Evolutionary conservation across 2,888 invertebrate species (phyloP), one percentile per base, ranked within the genome.

Genomic region (Syrista parreyssii): DNA sequence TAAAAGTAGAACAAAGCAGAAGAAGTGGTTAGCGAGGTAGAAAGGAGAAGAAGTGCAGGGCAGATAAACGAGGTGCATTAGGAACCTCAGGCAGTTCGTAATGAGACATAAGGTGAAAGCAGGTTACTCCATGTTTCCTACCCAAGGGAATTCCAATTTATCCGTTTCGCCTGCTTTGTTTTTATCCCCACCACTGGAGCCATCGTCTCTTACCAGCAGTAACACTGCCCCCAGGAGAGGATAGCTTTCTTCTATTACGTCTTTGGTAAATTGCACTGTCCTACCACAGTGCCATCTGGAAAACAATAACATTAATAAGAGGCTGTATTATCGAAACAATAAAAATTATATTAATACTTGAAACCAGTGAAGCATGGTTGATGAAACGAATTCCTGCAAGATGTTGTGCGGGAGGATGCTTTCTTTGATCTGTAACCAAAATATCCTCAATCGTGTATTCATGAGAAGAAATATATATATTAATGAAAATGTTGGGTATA

Each of bases 91-190:
- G 55, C 55, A 55, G 55, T 55, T 55, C 55, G 23, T 55, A 55
- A 55, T 55, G 55, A 55, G 55, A 55, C 55, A 55, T 55, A 55
- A 55, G 55, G 55, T 55, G 55, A 9, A 55, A 55, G 55, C 55
- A 55, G 55, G 55, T 55, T 55, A 55, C 55, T 55, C 55, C 55
- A 55, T 55, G 55, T 55, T 55, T 55, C 55, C 55, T 55, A 55
- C 55, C 55, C 55, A 55, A 55, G 55, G 55, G 71, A 71, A 31
- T 71, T 71, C 71, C 71, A 32, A 71, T 71, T 33, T 71, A 71
- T 71, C 71, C 33, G 71, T 71, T 33, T 71, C 33, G 31, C 71
- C 71, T 71, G 71, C 71, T 33, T 33, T 33, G 32, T 33, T 33
- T 71, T 31, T 71, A 71, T 32, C 71, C 71, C 71, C 33, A 32